A percentile compares a stretch with the other conserved stretches of the same genome.
Conservation (phyloP, 2,797 vertebrate species). For the Cossypha polioptera region DNA sequence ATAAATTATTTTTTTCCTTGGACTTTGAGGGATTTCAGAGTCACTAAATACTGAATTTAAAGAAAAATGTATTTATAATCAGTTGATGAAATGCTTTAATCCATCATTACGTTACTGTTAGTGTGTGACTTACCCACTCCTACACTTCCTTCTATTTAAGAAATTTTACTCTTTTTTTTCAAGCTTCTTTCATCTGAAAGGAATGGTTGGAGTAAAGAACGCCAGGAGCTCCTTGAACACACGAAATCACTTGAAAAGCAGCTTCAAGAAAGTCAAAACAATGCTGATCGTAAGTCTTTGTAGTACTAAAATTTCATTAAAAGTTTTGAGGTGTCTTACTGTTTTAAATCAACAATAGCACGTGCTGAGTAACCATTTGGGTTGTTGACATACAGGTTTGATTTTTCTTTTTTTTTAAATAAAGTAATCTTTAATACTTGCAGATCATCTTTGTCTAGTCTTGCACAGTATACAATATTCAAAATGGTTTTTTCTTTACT, state of each 20-base stretch:
- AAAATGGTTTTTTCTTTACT: neutral
- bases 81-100: neutral
- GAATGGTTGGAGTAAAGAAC: constrained; percentile 76
- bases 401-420: neutral
- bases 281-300: constrained; percentile 75
- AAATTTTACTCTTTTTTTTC: neutral
- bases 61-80: neutral
- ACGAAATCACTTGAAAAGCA: constrained; percentile 79
- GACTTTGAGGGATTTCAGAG: neutral
- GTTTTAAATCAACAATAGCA: neutral
- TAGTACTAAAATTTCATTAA: neutral
- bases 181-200: constrained; percentile 85
- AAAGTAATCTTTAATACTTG: neutral
- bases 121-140: neutral
- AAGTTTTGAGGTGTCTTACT: neutral
- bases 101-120: neutral
- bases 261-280: constrained; percentile 71
- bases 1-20: neutral
- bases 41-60: neutral
- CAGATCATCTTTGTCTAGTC: neutral
- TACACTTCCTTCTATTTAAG: neutral
- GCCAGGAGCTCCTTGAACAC: constrained; percentile 77
- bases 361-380: neutral
- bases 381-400: neutral
- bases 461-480: neutral